Conservation (phyloP, 2,888 invertebrate species). For the Polyommatus icarus region DNA sequence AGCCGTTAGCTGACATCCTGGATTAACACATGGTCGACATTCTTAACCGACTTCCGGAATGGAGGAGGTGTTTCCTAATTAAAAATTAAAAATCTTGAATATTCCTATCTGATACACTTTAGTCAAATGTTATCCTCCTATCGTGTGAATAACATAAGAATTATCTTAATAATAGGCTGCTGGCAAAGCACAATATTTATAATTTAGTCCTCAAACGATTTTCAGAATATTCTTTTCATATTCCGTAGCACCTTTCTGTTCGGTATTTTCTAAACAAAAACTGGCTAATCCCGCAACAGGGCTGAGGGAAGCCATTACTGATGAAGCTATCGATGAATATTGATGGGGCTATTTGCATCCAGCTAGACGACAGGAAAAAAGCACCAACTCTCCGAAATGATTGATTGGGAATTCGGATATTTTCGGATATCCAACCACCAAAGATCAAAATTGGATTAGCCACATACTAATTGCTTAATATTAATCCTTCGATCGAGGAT, state of each 20-base stretch:
- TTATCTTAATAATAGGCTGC: too few relatives aligned
- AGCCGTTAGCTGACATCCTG: too few relatives aligned
- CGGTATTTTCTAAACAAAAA: constrained; percentile 45
- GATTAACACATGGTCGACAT: too few relatives aligned
- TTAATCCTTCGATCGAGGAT: too few relatives aligned
- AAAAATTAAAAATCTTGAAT: too few relatives aligned
- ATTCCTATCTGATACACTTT: too few relatives aligned
- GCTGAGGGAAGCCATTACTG: constrained; percentile 35
- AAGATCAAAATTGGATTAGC: not conserved
- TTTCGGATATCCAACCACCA: not conserved
- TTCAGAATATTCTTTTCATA: not conserved
- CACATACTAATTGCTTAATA: too few relatives aligned
- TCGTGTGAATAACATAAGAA: too few relatives aligned
- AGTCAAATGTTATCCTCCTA: too few relatives aligned
- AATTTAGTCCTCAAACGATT: not conserved
- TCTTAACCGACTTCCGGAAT: too few relatives aligned
- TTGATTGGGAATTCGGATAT: not conserved
- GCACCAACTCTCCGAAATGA: not conserved
- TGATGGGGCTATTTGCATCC: constrained; percentile 41
- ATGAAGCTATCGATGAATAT: constrained; percentile 39
- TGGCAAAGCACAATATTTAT: too few relatives aligned
- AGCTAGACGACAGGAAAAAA: constrained; percentile 35
- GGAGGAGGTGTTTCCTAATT: too few relatives aligned
- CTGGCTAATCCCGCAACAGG: constrained; percentile 25
- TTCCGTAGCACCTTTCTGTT: constrained; percentile 48